Percentiles rank a stretch among this genome's conserved stretches.
phyloP scores from a whole-genome alignment of 2,797 vertebrate genomes.

The Tympanoctomys barrerae region DNA sequence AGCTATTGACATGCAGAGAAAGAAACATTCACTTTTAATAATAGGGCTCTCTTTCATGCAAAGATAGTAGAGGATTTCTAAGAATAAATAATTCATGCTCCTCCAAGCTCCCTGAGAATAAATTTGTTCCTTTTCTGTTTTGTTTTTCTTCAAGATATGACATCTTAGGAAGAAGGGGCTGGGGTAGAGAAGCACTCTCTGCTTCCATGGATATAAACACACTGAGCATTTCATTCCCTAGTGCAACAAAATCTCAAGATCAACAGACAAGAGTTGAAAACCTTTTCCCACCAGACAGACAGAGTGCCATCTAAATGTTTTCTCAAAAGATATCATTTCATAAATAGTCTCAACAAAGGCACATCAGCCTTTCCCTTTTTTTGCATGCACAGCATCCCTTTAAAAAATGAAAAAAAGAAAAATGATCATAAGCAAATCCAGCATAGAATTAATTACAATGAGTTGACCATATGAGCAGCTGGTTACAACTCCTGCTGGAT shows the following conservation, averaged over 20 bases:
- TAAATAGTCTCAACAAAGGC: conserved; percentile 80
- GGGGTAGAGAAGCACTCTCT: conserved; percentile 82
- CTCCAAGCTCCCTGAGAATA: conserved; percentile 87
- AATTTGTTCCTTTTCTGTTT: conserved; percentile 88
- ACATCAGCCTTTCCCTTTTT: conserved; percentile 20
- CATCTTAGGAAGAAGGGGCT: conserved; percentile 83
- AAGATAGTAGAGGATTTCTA: conserved; percentile 87
- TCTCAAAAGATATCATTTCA: conserved; percentile 84
- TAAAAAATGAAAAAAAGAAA: background rate
- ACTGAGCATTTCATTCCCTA: conserved; percentile 80
- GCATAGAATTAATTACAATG: conserved; percentile 83
- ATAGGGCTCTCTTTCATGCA: conserved; percentile 86
- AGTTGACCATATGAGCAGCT: conserved; percentile 71
- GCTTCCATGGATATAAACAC: conserved; percentile 85
- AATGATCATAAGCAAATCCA: conserved; percentile 66
- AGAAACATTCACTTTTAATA: conserved; percentile 87
- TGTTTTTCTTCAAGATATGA: conserved; percentile 88
- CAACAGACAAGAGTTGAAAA: conserved; percentile 87
- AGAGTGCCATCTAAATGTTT: conserved; percentile 82
- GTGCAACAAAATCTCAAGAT: conserved; percentile 85
- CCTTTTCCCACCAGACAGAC: conserved; percentile 86
- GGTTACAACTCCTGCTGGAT: conserved; percentile 52
- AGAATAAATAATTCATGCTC: conserved; percentile 90
- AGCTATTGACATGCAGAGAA: conserved; percentile 86
- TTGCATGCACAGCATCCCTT: conserved; percentile 56